phyloP scores from a whole-genome alignment of 2,888 invertebrate genomes.

The Meteorus cinctellus region DNA sequence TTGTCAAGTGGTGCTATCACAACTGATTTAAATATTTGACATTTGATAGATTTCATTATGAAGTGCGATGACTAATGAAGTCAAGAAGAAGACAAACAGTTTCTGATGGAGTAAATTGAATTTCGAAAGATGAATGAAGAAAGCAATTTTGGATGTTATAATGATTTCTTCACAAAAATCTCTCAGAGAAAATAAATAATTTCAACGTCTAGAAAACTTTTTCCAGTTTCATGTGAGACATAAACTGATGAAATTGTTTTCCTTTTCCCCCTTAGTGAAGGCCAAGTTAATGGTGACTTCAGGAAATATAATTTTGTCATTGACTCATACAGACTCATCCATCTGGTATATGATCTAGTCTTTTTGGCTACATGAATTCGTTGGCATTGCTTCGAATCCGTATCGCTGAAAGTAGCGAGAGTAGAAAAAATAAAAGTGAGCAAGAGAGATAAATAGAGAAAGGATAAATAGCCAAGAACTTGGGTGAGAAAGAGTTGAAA shows the following conservation, averaged over 20 bases:
- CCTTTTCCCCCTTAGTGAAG: too few relatives aligned
- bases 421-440: slow-evolving; percentile 4
- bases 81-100: too few relatives aligned
- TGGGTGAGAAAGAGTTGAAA: background rate
- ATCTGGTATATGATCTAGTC: background rate
- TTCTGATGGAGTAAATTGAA: too few relatives aligned
- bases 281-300: background rate
- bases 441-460: background rate
- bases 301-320: background rate
- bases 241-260: too few relatives aligned
- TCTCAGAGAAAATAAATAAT: too few relatives aligned
- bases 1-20: background rate
- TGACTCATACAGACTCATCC: background rate
- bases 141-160: too few relatives aligned
- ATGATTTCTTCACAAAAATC: too few relatives aligned
- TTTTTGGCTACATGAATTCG: background rate
- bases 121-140: too few relatives aligned
- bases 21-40: background rate
- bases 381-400: slow-evolving; percentile 20
- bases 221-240: too few relatives aligned
- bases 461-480: background rate
- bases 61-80: too few relatives aligned
- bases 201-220: too few relatives aligned
- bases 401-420: background rate
- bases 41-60: too few relatives aligned